Percentiles rank a stretch among this genome's conserved stretches.
Conservation (phyloP, 1,140 invertebrate genomes). For the Musca domestica region DNA sequence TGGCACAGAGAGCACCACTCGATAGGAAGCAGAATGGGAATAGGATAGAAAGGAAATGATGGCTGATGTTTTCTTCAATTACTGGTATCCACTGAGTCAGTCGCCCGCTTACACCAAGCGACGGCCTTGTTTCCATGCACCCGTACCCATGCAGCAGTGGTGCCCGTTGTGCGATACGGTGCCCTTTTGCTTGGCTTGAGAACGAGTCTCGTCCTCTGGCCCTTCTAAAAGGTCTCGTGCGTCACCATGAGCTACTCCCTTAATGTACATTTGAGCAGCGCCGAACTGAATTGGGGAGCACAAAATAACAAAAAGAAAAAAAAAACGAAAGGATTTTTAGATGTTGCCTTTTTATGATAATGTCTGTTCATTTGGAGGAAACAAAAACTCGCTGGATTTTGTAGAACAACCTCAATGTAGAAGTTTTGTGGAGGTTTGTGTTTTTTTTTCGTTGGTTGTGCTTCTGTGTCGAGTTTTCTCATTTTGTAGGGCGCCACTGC, state of each 20-base stretch:
- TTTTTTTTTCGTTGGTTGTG: neutral
- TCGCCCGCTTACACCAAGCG: neutral
- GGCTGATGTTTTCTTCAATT: conserved; percentile 2
- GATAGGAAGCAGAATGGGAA: neutral
- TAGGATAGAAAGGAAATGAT: conserved; percentile 11
- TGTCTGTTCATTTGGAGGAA: conserved; percentile 6
- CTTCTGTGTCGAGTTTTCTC: neutral
- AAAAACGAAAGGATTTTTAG: conserved; percentile 12
- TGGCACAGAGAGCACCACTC: neutral
- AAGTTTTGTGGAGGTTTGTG: conserved; percentile 5
- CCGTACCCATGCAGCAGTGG: neutral
- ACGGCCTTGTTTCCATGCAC: neutral
- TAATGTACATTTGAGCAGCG: no score
- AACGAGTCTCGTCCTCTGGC: no score
- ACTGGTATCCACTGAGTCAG: neutral
- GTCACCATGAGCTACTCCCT: no score
- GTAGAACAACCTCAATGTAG: neutral
- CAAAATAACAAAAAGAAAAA: neutral
- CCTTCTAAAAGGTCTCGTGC: no score
- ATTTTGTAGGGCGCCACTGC: conserved; percentile 4
- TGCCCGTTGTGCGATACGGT: neutral
- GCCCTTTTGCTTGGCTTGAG: neutral
- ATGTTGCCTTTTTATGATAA: conserved; percentile 10
- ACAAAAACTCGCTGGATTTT: neutral
- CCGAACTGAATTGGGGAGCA: no score